phyloP scores from a whole-genome alignment of 2,113 vertebrate genomes.

The Dromiciops gliroides region DNA sequence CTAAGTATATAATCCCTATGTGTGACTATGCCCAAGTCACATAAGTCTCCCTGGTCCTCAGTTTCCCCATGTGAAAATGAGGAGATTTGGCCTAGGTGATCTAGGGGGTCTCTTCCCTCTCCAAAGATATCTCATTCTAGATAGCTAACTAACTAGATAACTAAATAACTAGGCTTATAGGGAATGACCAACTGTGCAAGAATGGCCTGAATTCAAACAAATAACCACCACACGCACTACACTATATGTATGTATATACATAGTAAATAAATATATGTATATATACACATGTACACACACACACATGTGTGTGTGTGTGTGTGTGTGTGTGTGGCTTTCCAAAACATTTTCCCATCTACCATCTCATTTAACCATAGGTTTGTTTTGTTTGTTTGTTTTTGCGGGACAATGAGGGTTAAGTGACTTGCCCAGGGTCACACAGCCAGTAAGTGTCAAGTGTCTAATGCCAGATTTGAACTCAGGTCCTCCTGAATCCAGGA shows the following conservation, averaged over 20 bases:
- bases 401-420: no score
- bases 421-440: no score
- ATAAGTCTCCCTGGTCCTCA: no score
- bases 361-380: not conserved
- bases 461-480: no score
- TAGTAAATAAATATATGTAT: no score
- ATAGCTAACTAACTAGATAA: not conserved
- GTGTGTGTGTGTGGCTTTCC: not conserved
- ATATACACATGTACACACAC: no score
- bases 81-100: not conserved
- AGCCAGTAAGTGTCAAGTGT: no score
- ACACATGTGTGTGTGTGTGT: no score
- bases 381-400: no score
- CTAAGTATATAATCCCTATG: no score
- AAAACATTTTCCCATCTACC: not conserved
- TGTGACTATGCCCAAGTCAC: no score
- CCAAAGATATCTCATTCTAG: not conserved
- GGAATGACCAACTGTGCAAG: not conserved
- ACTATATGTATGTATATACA: not conserved
- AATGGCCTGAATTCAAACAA: not conserved
- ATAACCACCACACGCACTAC: not conserved
- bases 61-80: not conserved
- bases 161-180: not conserved
- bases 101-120: not conserved
- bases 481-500: no score